Base-by-base conservation (phyloP, 2,888 invertebrate species). In the Lasioglossum vierecki region DNA sequence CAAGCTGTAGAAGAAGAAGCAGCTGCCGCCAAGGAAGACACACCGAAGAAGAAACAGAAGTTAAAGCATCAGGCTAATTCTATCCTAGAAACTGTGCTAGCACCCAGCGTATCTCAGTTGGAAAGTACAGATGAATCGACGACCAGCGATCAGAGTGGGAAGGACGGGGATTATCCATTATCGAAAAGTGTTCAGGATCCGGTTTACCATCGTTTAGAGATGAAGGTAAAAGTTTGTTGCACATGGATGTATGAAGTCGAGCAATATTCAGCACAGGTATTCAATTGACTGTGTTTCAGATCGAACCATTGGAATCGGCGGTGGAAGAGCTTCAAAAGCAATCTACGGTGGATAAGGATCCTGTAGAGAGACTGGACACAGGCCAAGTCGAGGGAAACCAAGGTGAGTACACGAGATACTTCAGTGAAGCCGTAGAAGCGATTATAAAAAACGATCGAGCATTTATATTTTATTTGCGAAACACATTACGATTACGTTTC, bases 261-360 rank as follows among this genome's bases (percentile, higher is more conserved):
- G 57, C 9, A 53, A n/a, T 22, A 53, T 22, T 39, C 18, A 3
- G 35, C 35, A 18, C 49, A 13, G n/a, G 9, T 13, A 39, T 9
- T 66, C 11, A 30, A 63, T 39, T 26, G 0, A 63, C 71, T 22
- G 2, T 53, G 6, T 82, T 83, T 73, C 83, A 94, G 94, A 91
- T 93, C 71, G 94, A 94, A 89, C 94, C 94, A 49, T 91, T 93
- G 76, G 94, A 94, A 82, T 82, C 93, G 60, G 83, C 88, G 4
- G 79, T 90, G 18, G 94, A 93, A n/a, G 93, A 93, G 35, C 86
- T 93, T 53, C 91, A 92, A 39, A 94, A 91, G 60, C 84, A 89
- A 46, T 89, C 90, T 13, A 74, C 88, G 2, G 44, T 83, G 35
- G 89, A 88, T 6, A 94, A 93, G 79, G 92, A 94, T 80, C 87